phyloP scores from a whole-genome alignment of 2,113 vertebrate species.

The Arvicanthis niloticus region DNA sequence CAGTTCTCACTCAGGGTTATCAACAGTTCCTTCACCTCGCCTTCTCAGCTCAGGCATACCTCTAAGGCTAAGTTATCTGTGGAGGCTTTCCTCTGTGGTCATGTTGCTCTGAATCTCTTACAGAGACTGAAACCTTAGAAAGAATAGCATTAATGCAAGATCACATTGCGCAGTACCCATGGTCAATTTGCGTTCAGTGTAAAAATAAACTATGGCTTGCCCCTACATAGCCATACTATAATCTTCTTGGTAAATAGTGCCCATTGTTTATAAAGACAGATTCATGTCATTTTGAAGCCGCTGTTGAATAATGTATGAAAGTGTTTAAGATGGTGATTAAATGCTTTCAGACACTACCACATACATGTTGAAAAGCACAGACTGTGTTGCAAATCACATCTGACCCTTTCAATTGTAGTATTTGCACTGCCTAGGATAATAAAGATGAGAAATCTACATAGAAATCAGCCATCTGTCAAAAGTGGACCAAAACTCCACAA shows the following conservation, averaged over 20 bases:
- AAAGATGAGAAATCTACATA: background rate
- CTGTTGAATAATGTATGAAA: conserved; percentile 59
- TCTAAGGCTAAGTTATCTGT: background rate
- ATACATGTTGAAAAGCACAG: background rate
- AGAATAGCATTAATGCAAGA: conserved; percentile 22
- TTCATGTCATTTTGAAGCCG: conserved; percentile 25
- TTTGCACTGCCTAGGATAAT: conserved; percentile 20
- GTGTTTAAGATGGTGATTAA: conserved; percentile 31
- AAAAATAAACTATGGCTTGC: conserved; percentile 34
- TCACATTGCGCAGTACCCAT: background rate
- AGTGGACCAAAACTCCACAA: background rate
- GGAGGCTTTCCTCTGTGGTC: background rate
- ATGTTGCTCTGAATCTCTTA: background rate
- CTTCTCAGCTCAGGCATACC: background rate
- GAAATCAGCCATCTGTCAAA: background rate
- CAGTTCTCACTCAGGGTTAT: background rate
- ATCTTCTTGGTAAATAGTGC: conserved; percentile 46
- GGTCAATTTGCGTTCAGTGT: conserved; percentile 17
- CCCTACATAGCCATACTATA: background rate
- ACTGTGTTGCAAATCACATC: background rate
- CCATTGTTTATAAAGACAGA: conserved; percentile 39
- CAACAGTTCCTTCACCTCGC: background rate
- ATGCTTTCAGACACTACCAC: background rate
- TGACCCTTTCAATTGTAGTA: background rate
- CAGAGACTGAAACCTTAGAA: background rate